Percentiles rank a stretch among this genome's conserved stretches.
Conservation (phyloP, 2,797 vertebrate species). For the Nyctibius grandis region DNA sequence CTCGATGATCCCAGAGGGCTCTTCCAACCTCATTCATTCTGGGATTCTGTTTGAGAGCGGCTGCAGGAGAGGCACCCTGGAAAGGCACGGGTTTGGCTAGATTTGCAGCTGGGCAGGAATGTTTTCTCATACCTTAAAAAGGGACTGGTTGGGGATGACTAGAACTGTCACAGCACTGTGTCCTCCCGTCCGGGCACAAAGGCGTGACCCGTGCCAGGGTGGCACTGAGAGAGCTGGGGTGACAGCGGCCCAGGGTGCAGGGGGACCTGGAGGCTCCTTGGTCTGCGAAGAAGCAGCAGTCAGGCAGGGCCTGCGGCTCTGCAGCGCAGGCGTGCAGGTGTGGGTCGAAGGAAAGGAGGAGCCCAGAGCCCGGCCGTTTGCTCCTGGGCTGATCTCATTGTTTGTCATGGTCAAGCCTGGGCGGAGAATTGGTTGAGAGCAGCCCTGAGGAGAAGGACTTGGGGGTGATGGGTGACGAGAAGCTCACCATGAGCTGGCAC, state of each 20-base stretch:
- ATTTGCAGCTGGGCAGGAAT: background rate
- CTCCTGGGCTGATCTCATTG: background rate
- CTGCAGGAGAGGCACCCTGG: background rate
- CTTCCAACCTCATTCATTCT: no score
- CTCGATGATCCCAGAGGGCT: no score
- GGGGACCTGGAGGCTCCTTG: background rate
- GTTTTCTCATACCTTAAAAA: background rate
- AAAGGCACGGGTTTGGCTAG: background rate
- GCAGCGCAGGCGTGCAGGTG: background rate
- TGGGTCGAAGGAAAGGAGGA: background rate
- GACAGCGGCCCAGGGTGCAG: no score
- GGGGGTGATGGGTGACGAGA: no score
- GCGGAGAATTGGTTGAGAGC: no score
- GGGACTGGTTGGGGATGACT: background rate
- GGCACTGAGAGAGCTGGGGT: background rate
- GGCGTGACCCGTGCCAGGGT: background rate
- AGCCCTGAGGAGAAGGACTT: no score
- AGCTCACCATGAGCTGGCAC: no score
- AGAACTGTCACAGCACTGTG: no score
- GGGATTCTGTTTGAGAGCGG: no score
- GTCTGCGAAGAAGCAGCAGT: background rate
- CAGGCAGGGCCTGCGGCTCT: background rate
- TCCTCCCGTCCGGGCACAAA: accelerated
- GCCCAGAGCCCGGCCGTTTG: accelerated
- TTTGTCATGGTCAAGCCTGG: no score